Percentiles rank a stretch among this genome's conserved stretches.
Evolutionary conservation across 2,797 vertebrate species (phyloP).

Genomic region (Novumbra hubbsi): DNA sequence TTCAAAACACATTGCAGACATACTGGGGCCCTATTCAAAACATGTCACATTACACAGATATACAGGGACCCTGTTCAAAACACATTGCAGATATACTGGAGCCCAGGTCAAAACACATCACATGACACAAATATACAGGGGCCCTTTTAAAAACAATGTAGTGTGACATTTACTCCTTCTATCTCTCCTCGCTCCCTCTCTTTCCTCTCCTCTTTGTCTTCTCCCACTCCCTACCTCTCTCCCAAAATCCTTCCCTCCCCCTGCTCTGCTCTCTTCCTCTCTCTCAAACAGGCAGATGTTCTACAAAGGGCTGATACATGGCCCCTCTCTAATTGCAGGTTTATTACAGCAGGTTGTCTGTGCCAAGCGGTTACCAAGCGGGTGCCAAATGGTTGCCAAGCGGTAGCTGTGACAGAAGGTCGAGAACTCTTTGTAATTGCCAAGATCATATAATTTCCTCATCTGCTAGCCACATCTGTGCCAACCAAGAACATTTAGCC

Average conservation of each 20-base stretch:
- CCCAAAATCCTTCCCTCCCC: neutral
- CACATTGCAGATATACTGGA: too few species aligned
- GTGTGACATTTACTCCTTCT: neutral
- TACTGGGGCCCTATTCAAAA: too few species aligned
- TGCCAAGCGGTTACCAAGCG: conserved; percentile 65
- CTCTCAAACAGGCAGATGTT: conserved; percentile 58
- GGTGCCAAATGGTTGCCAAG: conserved; percentile 65
- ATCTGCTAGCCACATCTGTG: conserved; percentile 62
- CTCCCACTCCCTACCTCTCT: neutral
- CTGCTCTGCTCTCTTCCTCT: neutral
- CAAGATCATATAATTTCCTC: conserved; percentile 64
- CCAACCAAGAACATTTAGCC: conserved; percentile 19
- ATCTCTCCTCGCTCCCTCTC: neutral
- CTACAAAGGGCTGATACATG: conserved; percentile 63
- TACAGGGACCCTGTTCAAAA: too few species aligned
- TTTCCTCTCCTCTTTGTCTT: too few species aligned
- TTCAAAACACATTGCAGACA: too few species aligned
- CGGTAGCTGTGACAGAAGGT: conserved; percentile 64
- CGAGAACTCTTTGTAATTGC: conserved; percentile 69
- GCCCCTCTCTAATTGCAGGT: conserved; percentile 70
- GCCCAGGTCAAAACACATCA: too few species aligned
- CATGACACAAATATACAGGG: too few species aligned
- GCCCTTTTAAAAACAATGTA: too few species aligned
- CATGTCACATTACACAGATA: too few species aligned
- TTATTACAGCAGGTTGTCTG: conserved; percentile 64